Conservation (phyloP, 2,888 invertebrate genomes). For the Hirtodrosophila confusa region DNA sequence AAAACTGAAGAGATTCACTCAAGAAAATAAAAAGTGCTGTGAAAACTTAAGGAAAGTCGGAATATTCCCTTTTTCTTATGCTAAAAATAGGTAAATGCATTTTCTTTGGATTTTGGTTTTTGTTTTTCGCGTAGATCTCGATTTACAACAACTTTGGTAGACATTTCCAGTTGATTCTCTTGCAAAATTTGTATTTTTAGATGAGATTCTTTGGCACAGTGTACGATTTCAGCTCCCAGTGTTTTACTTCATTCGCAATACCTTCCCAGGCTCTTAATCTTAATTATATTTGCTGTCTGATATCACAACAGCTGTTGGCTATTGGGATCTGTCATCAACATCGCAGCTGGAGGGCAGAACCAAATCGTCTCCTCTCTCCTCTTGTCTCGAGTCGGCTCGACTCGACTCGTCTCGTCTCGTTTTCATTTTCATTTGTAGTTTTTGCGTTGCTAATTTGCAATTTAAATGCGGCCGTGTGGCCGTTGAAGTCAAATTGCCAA, state of each 20-base stretch:
- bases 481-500: slow-evolving; percentile 24
- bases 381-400: too few relatives aligned
- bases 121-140: too few relatives aligned
- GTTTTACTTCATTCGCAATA: not conserved
- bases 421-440: slow-evolving; percentile 41
- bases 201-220: not conserved
- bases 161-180: too few relatives aligned
- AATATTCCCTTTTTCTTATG: not conserved
- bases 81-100: not conserved
- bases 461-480: slow-evolving; percentile 54
- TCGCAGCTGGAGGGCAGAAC: slow-evolving; percentile 56
- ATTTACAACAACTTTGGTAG: too few relatives aligned
- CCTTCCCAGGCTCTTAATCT: slow-evolving; percentile 6
- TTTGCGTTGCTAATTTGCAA: slow-evolving; percentile 68
- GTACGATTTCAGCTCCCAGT: slow-evolving; percentile 7
- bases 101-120: not conserved
- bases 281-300: slow-evolving; percentile 29
- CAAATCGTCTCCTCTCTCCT: not conserved
- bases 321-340: slow-evolving; percentile 15
- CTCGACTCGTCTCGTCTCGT: slow-evolving; percentile 26
- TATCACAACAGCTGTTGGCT: slow-evolving; percentile 41
- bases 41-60: not conserved
- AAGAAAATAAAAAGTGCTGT: too few relatives aligned
- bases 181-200: too few relatives aligned
- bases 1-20: too few relatives aligned